These are phyloP conservation scores for Gambusia yucatana DNA, from an alignment of 2,797 vertebrate genomes.

Conservation along the genomic window DNA sequence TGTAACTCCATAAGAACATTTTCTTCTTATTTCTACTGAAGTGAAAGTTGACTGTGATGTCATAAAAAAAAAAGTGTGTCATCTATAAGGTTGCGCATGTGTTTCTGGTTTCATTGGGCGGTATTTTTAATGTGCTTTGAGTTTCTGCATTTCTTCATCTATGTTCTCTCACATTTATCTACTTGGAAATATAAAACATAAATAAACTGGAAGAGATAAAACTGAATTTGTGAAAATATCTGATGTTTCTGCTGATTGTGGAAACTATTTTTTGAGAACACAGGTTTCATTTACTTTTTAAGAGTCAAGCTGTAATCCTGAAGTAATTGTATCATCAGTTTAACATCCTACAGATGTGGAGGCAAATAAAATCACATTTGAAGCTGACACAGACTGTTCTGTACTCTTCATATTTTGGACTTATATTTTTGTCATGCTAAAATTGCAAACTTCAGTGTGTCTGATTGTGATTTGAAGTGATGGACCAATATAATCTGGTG, in stretches of 20 bases:
- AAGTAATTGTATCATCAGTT: conserved; percentile 48
- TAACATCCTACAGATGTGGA: conserved; percentile 54
- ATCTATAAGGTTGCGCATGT: conserved; percentile 20
- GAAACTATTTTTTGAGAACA: conserved; percentile 46
- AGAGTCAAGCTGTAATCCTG: conserved; percentile 33
- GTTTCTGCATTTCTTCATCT: conserved; percentile 3
- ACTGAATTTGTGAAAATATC: conserved; percentile 19
- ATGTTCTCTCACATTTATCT: background rate
- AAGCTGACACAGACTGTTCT: conserved; percentile 12
- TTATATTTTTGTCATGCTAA: background rate
- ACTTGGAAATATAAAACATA: background rate
- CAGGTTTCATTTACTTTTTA: conserved; percentile 40
- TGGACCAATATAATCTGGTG: too few species aligned
- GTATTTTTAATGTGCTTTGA: conserved; percentile 24
- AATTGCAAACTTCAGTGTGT: background rate
- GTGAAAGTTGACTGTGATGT: conserved; percentile 12
- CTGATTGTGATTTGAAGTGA: background rate
- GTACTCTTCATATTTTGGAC: background rate
- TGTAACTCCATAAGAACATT: background rate
- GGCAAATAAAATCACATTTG: conserved; percentile 52
- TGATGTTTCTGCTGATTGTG: conserved; percentile 44
- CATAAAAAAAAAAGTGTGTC: conserved; percentile 15
- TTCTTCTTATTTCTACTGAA: conserved; percentile 3
- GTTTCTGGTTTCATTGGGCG: conserved; percentile 19
- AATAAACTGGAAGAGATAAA: background rate